phyloP scores from a whole-genome alignment of 2,797 vertebrate species.

The Xerus rutilus region DNA sequence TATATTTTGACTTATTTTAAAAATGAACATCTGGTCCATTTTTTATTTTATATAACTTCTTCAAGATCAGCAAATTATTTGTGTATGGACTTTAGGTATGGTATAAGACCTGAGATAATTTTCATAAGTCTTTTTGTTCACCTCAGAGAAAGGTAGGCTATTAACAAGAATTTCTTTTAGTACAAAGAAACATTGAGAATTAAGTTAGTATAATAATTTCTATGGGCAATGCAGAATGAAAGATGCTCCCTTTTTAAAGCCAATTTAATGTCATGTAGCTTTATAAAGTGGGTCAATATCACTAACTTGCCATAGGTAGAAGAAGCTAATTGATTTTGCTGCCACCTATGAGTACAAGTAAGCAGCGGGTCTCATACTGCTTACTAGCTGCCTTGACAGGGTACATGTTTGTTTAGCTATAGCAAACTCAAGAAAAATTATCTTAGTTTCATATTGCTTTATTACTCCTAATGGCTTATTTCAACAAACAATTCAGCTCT shows the following conservation, averaged over 20 bases:
- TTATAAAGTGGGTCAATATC: conserved; percentile 81
- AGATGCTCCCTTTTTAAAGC: conserved; percentile 46
- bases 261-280: conserved; percentile 68
- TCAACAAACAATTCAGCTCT: conserved; percentile 84
- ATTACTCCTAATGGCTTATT: conserved; percentile 86
- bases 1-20: not conserved
- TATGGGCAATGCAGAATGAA: not conserved
- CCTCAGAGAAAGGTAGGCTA: not conserved
- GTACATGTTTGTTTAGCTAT: conserved; percentile 78
- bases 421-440: conserved; percentile 85
- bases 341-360: conserved; percentile 82
- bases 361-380: conserved; percentile 74
- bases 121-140: not conserved
- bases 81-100: not conserved
- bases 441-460: conserved; percentile 84
- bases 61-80: conserved; percentile 7
- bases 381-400: conserved; percentile 78
- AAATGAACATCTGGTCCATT: not conserved
- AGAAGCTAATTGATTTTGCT: conserved; percentile 86
- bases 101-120: not conserved
- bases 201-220: not conserved
- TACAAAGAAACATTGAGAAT: not conserved
- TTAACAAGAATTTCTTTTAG: conserved; percentile 44
- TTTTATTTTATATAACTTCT: conserved; percentile 32
- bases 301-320: conserved; percentile 82